phyloP scores from a whole-genome alignment of 2,113 vertebrate species.

The Pavo muticus region DNA sequence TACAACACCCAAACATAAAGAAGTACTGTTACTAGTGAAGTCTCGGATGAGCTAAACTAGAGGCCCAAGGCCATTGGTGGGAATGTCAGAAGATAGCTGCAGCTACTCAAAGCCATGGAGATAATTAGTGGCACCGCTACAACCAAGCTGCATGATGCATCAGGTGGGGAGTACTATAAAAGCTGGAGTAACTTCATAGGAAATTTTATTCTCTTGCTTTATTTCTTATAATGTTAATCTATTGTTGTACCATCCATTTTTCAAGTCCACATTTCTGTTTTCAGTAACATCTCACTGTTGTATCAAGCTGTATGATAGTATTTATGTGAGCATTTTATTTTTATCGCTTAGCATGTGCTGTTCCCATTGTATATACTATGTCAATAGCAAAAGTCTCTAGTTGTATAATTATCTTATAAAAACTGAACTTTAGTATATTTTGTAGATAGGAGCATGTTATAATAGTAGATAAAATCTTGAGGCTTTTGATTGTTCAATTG shows the following conservation, averaged over 20 bases:
- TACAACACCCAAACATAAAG: no score
- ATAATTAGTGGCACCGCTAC: background rate
- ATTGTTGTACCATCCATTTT: background rate
- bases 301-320: background rate
- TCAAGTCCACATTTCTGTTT: background rate
- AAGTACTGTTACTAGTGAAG: no score
- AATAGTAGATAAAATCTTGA: background rate
- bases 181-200: background rate
- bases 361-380: background rate
- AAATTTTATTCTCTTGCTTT: background rate
- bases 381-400: background rate
- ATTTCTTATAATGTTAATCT: background rate
- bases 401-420: background rate
- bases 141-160: background rate
- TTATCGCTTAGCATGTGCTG: background rate
- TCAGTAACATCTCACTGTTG: background rate
- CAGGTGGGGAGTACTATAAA: background rate
- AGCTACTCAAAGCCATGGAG: background rate
- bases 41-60: background rate
- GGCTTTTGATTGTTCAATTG: background rate
- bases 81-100: background rate
- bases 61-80: fast-evolving
- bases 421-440: background rate
- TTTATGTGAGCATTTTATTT: background rate
- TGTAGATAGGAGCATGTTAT: background rate